Percentiles rank a stretch among this genome's conserved stretches.
These are phyloP conservation scores for Ctenopoma kingsleyae DNA, from an alignment of 2,797 vertebrate genomes.

Conservation along the genomic window DNA sequence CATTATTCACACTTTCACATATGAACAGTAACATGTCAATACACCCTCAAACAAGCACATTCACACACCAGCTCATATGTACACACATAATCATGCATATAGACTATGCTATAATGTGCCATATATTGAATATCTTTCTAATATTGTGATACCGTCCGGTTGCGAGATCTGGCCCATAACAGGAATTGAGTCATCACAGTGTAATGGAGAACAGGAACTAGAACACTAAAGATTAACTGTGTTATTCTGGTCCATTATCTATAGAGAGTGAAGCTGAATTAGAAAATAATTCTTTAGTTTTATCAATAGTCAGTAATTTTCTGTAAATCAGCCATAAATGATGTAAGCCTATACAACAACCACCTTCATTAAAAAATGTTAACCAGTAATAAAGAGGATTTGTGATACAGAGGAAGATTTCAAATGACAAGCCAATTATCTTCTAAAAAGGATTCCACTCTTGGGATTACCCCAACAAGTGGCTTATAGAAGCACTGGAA, in stretches of 20 bases:
- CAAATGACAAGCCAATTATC: too few relatives aligned
- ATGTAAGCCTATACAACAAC: too few relatives aligned
- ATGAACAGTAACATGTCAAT: slow-evolving; percentile 40
- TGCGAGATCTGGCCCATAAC: slow-evolving; percentile 19
- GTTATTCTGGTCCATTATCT: slow-evolving; percentile 22
- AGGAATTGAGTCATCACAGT: slow-evolving; percentile 47
- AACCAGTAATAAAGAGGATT: too few relatives aligned
- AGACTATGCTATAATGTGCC: not conserved
- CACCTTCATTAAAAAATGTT: too few relatives aligned
- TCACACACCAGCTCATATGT: not conserved
- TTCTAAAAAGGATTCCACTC: too few relatives aligned
- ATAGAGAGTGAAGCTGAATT: slow-evolving; percentile 18
- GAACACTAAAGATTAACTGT: slow-evolving; percentile 27
- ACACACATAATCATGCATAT: not conserved
- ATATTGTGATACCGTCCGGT: slow-evolving; percentile 38
- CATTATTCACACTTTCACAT: slow-evolving; percentile 65
- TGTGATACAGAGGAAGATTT: too few relatives aligned
- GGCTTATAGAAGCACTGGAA: too few relatives aligned
- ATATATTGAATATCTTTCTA: slow-evolving; percentile 13
- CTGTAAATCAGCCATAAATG: too few relatives aligned
- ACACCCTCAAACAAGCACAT: not conserved
- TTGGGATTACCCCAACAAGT: too few relatives aligned
- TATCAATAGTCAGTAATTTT: not conserved
- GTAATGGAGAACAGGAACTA: slow-evolving; percentile 52
- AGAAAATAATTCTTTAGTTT: not conserved